Evolutionary conservation across 2,113 vertebrate species (phyloP), one percentile per base, ranked within the genome.

Genomic region (Hipposideros armiger): DNA sequence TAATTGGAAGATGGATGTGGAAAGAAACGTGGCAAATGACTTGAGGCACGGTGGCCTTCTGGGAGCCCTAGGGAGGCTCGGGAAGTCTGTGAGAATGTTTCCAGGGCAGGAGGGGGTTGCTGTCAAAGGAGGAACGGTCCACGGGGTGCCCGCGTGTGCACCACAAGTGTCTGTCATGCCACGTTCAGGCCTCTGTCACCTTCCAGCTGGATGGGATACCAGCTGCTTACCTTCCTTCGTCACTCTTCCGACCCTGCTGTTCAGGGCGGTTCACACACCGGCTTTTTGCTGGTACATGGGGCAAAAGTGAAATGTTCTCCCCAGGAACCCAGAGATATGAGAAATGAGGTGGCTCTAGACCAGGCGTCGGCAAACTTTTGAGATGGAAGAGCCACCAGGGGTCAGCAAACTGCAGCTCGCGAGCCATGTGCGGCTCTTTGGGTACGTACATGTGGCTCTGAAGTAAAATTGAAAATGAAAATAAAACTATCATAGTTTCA

Each of bases 71-170:
- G 5, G 32, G 26, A 28, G 9, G 4, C 80, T 14, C 13, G 3
- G 42, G 0, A 10, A 19, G 15, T 30, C 36, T 5, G 52, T 22
- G 40, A 36, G 40, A 28, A 17, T 0, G 3, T 26, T 54, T 17
- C 32, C 26, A 30, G 36, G 47, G 40, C 4, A 3, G 40, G 16
- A n/a, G 0, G 14, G 9, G 24, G 5, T 1, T 16, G 66, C 19
- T 58, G 30, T 50, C 32, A 6, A 17, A 20, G 16, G 54, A 15
- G 30, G n/a, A 10, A 4, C 16, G 7, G 2, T n/a, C 64, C 45
- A 2, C 56, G 40, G 1, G 5, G 47, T 1, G 6, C 82, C 0
- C 0, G 6, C 13, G n/a, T 9, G 26, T 3, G 16, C 0, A 8
- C 45, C 66, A 8, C 32, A 7, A 14, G 24, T n/a, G 11, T 52